These are phyloP conservation scores for Acrocephalus kingi DNA, from an alignment of 2,113 vertebrate genomes.

Conservation along the genomic window DNA sequence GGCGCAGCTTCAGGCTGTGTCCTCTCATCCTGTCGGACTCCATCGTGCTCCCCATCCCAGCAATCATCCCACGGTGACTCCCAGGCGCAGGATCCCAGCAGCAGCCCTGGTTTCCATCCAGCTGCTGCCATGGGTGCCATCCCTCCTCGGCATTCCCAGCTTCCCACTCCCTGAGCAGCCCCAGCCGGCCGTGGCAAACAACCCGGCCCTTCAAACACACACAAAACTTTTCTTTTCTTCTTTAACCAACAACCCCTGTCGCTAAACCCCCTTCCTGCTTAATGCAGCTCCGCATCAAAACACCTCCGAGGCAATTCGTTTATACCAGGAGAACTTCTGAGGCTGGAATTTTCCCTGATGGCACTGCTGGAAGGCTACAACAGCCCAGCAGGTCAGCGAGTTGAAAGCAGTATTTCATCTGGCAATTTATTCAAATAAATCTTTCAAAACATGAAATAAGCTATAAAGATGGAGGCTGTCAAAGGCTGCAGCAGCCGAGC, in stretches of 20 bases:
- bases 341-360: conserved; percentile 21
- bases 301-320: not conserved
- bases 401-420: conserved; percentile 15
- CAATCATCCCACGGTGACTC: rapidly evolving
- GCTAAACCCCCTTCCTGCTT: not conserved
- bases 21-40: not conserved
- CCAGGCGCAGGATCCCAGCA: not conserved
- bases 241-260: not conserved
- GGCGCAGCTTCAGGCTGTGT: not conserved
- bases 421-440: conserved; percentile 39
- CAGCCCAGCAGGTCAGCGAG: conserved; percentile 9
- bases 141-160: not conserved
- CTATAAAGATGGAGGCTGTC: not conserved
- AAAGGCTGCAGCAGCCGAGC: not conserved
- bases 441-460: not conserved
- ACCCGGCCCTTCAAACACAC: rapidly evolving
- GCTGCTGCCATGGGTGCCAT: rapidly evolving
- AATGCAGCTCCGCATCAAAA: conserved; percentile 18
- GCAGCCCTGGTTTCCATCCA: not conserved
- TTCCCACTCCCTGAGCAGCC: not conserved
- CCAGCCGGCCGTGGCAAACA: rapidly evolving
- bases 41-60: not conserved
- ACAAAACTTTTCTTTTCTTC: not conserved
- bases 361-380: conserved; percentile 40
- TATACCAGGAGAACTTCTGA: conserved; percentile 27